Evolutionary conservation across 1,140 invertebrate species (phyloP), one percentile per base, ranked within the genome.

Genomic region (Pachypeltis micranthus): DNA sequence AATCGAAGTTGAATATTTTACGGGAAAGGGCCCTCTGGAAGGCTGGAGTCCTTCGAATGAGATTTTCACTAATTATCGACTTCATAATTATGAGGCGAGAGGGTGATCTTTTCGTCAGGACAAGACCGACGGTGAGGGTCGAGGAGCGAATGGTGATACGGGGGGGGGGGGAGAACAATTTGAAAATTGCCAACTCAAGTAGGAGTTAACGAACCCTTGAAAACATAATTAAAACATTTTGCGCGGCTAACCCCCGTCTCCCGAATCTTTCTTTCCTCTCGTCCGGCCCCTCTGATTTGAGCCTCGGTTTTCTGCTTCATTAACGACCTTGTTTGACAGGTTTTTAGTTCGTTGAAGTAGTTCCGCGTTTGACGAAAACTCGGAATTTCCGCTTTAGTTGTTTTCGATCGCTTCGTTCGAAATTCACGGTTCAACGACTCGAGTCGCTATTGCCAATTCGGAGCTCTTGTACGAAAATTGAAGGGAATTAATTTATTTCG

Each of bases 171-270:
- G 47, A 51, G 47, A 51, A 51, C 47, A 51, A 51, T 10, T 51
- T 51, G 47, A 51, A 51, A 51, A 51, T 51, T 51, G 47, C 47
- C 47, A 51, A 51, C 47, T 51, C 47, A 51, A 51, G 47, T 51
- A 51, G 47, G 47, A 51, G 47, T 51, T 51, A 51, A 51, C 47
- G 47, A 51, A 51, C 47, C 47, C 47, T 51, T 21, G 47, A 51
- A 51, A 51, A 51, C 47, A 51, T 51, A 51, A 51, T 51, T 51
- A 51, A 51, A 51, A 51, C 47, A 51, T 51, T 51, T 51, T 51
- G 47, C 47, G 47, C 47, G 47, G 47, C 47, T 51, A 51, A 51
- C 7, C 47, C 19, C 19, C 47, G 4, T 21, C 47, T 21, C 4
- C 47, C 47, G 4, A 4, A 4, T 51, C 47, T 4, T 21, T 4